phyloP scores from a whole-genome alignment of 2,888 invertebrate genomes.

The Scaptodrosophila latifasciaeformis region DNA sequence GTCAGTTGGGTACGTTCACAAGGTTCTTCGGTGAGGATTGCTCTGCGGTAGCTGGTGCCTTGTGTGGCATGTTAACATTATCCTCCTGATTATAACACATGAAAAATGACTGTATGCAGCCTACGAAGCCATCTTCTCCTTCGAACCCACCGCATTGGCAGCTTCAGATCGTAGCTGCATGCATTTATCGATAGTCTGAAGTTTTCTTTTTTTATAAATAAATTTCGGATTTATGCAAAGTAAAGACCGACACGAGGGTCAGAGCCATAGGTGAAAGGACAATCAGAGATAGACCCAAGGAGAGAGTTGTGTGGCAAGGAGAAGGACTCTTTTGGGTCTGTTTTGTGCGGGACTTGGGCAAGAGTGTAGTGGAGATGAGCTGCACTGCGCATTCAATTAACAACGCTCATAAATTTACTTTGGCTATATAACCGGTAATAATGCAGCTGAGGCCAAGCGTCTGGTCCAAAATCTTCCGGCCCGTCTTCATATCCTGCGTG shows the following conservation, averaged over 20 bases:
- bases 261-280: neutral
- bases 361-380: no score
- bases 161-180: slow-evolving; percentile 37
- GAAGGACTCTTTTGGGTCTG: no score
- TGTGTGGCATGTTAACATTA: slow-evolving; percentile 48
- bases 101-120: slow-evolving; percentile 46
- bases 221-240: slow-evolving; percentile 59
- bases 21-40: no score
- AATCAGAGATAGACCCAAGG: neutral
- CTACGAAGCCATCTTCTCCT: slow-evolving; percentile 2
- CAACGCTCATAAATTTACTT: slow-evolving; percentile 60
- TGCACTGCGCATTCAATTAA: slow-evolving; percentile 37
- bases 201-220: slow-evolving; percentile 40
- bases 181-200: slow-evolving; percentile 51
- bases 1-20: no score
- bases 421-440: slow-evolving; percentile 41
- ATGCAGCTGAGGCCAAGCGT: slow-evolving; percentile 55
- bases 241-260: slow-evolving; percentile 8
- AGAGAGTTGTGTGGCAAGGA: neutral
- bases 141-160: slow-evolving; percentile 16
- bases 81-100: slow-evolving; percentile 58
- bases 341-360: neutral
- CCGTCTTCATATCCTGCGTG: slow-evolving; percentile 27
- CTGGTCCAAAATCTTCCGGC: neutral
- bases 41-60: slow-evolving; percentile 7